These are phyloP conservation scores for Timema podura DNA, from an alignment of 2,888 invertebrate species.

Conservation along the genomic window DNA sequence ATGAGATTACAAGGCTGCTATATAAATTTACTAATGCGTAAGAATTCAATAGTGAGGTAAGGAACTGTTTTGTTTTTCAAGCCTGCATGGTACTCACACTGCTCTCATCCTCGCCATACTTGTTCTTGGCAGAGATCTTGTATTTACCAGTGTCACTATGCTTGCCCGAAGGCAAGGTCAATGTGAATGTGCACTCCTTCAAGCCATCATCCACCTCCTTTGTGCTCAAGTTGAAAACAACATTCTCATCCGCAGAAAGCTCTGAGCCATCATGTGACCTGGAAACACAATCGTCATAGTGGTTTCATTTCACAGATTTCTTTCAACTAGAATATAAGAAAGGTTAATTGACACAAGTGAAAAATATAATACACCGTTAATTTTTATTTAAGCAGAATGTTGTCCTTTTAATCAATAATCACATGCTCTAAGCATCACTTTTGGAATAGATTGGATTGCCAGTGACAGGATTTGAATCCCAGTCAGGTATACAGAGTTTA, in stretches of 20 bases:
- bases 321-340: too few relatives aligned
- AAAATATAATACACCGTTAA: too few relatives aligned
- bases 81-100: constrained; percentile 48
- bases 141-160: constrained; percentile 79
- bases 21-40: background rate
- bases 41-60: background rate
- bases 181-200: constrained; percentile 74
- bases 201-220: constrained; percentile 69
- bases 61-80: too few relatives aligned
- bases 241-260: constrained; percentile 47
- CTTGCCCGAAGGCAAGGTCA: constrained; percentile 71
- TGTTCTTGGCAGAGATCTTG: constrained; percentile 73
- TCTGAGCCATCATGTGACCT: constrained; percentile 69
- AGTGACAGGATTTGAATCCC: too few relatives aligned
- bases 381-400: too few relatives aligned
- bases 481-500: too few relatives aligned
- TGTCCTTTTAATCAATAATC: too few relatives aligned
- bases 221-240: constrained; percentile 53
- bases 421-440: too few relatives aligned
- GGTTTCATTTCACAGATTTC: too few relatives aligned
- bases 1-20: too few relatives aligned
- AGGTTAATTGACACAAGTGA: too few relatives aligned
- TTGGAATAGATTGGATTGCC: too few relatives aligned
- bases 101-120: constrained; percentile 70
- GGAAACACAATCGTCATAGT: constrained; percentile 20